Evolutionary conservation across 2,113 vertebrate species (phyloP).

Genomic region (Podarcis muralis): DNA sequence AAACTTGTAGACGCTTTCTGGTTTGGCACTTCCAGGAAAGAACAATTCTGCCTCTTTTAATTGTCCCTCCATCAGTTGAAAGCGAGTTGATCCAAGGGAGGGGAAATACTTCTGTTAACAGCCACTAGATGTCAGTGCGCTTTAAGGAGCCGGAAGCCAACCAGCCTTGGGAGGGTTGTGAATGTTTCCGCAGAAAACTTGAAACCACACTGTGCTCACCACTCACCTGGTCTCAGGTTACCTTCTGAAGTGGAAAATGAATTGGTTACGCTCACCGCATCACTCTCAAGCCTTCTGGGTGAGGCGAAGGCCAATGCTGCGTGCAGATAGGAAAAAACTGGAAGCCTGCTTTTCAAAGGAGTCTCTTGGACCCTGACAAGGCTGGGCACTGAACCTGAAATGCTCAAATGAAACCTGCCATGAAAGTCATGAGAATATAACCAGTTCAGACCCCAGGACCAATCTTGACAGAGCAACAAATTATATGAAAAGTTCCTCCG

Average conservation of each 20-base stretch:
- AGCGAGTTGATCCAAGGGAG: not conserved
- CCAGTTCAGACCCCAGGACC: not conserved
- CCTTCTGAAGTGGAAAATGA: constrained; percentile 3
- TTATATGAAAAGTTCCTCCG: no score
- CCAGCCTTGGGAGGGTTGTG: fast-evolving
- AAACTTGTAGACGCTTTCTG: not conserved
- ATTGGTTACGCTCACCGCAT: not conserved
- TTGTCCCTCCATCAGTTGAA: not conserved
- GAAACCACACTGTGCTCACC: not conserved
- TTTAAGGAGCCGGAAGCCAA: not conserved
- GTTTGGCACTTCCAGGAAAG: not conserved
- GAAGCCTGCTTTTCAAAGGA: not conserved
- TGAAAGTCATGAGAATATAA: no score
- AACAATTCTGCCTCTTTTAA: not conserved
- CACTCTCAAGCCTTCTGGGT: not conserved
- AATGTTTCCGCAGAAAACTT: constrained; percentile 23
- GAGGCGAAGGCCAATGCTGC: not conserved
- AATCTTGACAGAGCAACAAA: not conserved
- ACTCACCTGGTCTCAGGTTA: constrained; percentile 5
- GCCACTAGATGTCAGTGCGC: constrained; percentile 50
- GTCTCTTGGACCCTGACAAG: not conserved
- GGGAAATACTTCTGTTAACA: fast-evolving
- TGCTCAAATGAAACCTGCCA: not conserved
- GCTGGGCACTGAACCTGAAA: not conserved
- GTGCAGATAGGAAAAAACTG: not conserved